A percentile compares a stretch with the other conserved stretches of the same genome.
These are phyloP conservation scores for Sinopyrophorus schimmeli DNA, from an alignment of 2,888 invertebrate species.

Conservation along the genomic window DNA sequence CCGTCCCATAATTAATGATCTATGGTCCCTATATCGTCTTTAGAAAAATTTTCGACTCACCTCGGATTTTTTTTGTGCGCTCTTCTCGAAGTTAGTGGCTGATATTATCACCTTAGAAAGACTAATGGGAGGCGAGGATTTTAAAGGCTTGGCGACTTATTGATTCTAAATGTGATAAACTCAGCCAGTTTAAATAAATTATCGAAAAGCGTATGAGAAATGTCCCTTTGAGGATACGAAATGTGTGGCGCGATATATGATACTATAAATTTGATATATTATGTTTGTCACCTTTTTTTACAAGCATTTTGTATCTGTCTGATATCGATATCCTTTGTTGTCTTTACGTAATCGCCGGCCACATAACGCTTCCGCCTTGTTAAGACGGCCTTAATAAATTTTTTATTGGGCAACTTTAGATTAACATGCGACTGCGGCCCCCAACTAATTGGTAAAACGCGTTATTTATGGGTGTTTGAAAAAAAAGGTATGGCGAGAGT, in stretches of 20 bases:
- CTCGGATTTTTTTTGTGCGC: slow-evolving; percentile 28
- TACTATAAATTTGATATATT: slow-evolving; percentile 37
- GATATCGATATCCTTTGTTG: neutral
- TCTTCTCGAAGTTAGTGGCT: slow-evolving; percentile 28
- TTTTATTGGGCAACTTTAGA: too few relatives aligned
- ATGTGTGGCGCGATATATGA: slow-evolving; percentile 35
- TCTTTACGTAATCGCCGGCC: neutral
- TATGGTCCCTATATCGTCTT: slow-evolving; percentile 32
- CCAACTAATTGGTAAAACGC: too few relatives aligned
- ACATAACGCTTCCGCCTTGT: slow-evolving; percentile 6
- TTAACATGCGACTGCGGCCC: too few relatives aligned
- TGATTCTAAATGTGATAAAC: slow-evolving; percentile 45
- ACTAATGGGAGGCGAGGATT: slow-evolving; percentile 46
- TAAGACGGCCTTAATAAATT: neutral
- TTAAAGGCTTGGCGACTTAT: slow-evolving; percentile 48
- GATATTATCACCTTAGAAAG: slow-evolving; percentile 48
- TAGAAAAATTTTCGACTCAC: slow-evolving; percentile 22
- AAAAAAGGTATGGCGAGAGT: too few relatives aligned
- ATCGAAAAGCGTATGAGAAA: slow-evolving; percentile 26
- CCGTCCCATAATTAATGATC: slow-evolving; percentile 35
- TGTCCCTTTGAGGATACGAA: slow-evolving; percentile 15
- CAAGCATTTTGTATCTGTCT: slow-evolving; percentile 15
- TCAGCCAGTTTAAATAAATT: slow-evolving; percentile 31
- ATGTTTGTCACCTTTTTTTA: slow-evolving; percentile 18
- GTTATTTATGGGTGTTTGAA: too few relatives aligned